Evolutionary conservation across 2,113 vertebrate genomes (phyloP), one percentile per base, ranked within the genome.

Genomic region (Rhinolophus ferrumequinum): DNA sequence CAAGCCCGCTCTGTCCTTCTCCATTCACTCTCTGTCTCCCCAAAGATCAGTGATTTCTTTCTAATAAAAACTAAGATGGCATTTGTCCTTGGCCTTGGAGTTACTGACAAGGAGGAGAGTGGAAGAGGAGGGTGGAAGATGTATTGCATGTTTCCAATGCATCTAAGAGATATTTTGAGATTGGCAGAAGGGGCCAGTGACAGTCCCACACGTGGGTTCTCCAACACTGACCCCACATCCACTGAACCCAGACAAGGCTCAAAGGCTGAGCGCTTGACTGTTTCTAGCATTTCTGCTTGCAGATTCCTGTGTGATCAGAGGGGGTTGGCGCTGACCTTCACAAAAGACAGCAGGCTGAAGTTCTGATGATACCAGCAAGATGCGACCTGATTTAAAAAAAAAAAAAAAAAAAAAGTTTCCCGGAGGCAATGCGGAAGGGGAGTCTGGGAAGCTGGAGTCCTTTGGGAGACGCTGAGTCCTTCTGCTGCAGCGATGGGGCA

Each of bases 401-500:
- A 28, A 60, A 60, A 26, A 62, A 30, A 73, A 94, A 70, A 92
- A 41, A 41, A 41, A 41, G 88, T 81, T 90, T 98, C 95, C 95
- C 90, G 93, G 93, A 98, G 98, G 98, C 96, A 91, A 97, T 12
- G 35, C 52, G 93, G 97, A 79, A 98, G 93, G 97, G 94, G 95
- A 96, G 96, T 98, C 95, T 82, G 64, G 88, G 86, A 89, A 97
- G 94, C 66, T 5, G 14, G 90, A 93, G 95, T 77, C 93, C 79
- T 54, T 35, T 28, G 92, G 96, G 93, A 90, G 96, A 89, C 35
- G 91, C 10, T 6, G 94, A 95, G 97, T 73, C 85, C 60, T 38
- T 33, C 79, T 79, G 92, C 76, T n/a, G 76, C 33, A 15, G 83
- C 4, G n/a, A 26, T 0, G 15, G 77, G 80, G 69, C 16, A 0